phyloP scores from a whole-genome alignment of 2,797 vertebrate genomes.

The Falco berigora region DNA sequence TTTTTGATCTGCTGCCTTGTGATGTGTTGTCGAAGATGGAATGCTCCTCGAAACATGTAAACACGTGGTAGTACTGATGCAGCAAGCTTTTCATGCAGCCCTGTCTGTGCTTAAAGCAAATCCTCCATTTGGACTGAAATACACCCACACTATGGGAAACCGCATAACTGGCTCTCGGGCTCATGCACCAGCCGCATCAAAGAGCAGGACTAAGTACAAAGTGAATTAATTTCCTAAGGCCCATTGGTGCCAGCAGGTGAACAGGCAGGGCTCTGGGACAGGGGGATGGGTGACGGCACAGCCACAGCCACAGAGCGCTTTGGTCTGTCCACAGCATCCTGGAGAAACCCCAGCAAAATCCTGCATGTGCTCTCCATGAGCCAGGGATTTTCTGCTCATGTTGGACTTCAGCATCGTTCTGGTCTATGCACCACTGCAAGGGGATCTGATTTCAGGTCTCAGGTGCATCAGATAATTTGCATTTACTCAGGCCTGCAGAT shows the following conservation, averaged over 20 bases:
- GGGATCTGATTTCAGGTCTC: background rate
- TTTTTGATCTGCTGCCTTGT: background rate
- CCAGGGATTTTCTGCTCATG: fast-evolving
- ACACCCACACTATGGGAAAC: background rate
- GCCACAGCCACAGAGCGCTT: fast-evolving
- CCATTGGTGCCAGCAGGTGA: background rate
- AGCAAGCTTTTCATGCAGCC: background rate
- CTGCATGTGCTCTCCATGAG: fast-evolving
- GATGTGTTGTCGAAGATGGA: background rate
- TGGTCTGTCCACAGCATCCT: background rate
- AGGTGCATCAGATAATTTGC: too few species aligned
- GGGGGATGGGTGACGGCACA: background rate
- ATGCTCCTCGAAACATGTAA: fast-evolving
- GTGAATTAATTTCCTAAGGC: background rate
- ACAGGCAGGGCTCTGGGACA: fast-evolving
- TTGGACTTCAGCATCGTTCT: background rate
- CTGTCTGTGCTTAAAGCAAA: background rate
- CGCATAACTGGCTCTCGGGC: fast-evolving
- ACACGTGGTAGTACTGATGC: fast-evolving
- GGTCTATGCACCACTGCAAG: fast-evolving
- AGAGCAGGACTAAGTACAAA: background rate
- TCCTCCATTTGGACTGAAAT: background rate
- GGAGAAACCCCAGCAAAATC: background rate
- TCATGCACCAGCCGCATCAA: background rate
- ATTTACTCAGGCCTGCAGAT: background rate